A percentile compares a stretch with the other conserved stretches of the same genome.
Evolutionary conservation across 2,113 vertebrate genomes (phyloP).

Genomic region (Antigone vipio): DNA sequence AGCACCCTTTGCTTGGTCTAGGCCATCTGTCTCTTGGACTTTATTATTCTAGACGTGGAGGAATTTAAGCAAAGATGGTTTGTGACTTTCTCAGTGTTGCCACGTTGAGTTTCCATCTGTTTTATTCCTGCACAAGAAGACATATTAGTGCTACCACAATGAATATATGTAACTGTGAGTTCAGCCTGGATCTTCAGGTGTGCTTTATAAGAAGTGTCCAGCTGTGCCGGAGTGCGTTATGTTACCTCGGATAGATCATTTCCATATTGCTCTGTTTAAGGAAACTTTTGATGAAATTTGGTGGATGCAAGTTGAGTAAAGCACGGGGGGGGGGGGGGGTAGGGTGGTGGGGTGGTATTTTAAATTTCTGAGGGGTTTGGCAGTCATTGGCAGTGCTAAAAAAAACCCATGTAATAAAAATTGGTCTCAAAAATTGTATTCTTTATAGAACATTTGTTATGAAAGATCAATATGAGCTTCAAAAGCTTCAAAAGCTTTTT

Average conservation of each 20-base stretch:
- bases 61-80: background rate
- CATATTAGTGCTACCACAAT: background rate
- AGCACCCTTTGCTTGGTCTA: background rate
- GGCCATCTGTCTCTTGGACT: background rate
- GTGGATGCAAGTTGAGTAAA: background rate
- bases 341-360: background rate
- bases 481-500: background rate
- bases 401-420: background rate
- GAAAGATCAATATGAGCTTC: background rate
- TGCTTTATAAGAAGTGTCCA: background rate
- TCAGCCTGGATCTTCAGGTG: background rate
- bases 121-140: background rate
- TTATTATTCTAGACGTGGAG: background rate
- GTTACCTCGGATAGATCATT: background rate
- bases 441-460: background rate
- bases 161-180: background rate
- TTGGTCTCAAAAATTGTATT: background rate
- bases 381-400: background rate
- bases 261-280: background rate
- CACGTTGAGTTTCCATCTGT: background rate
- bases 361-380: background rate
- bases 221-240: background rate
- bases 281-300: background rate
- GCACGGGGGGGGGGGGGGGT: rapidly evolving
- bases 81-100: background rate